A percentile compares a stretch with the other conserved stretches of the same genome.
Evolutionary conservation across 2,888 invertebrate genomes (phyloP).

Genomic region (Miltochrista miniata): DNA sequence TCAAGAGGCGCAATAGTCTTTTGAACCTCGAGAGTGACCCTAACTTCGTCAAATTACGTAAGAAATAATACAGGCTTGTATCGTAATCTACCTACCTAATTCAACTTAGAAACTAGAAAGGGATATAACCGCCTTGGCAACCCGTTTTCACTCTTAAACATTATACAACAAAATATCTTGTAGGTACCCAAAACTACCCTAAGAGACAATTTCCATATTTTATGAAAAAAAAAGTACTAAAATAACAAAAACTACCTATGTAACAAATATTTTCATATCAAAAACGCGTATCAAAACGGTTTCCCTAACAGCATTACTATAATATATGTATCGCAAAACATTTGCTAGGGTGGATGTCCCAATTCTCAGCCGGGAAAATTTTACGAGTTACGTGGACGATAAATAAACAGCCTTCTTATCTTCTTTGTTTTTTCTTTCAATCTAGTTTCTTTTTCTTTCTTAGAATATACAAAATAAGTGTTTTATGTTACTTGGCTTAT

Average conservation of each 20-base stretch:
- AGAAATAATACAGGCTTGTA: too few species aligned
- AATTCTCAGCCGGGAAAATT: conserved; percentile 25
- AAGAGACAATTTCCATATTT: too few species aligned
- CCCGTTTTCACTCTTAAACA: too few species aligned
- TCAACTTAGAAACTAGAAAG: too few species aligned
- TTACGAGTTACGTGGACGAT: conserved; percentile 27
- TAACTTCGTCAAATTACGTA: too few species aligned
- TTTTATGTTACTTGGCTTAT: conserved; percentile 1
- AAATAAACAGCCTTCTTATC: conserved; percentile 26
- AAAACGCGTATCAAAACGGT: conserved; percentile 1
- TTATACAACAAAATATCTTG: too few species aligned
- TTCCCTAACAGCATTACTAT: conserved; percentile 2
- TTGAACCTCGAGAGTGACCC: too few species aligned
- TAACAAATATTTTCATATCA: neutral
- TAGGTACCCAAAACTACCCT: neutral
- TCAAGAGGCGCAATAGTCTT: too few species aligned
- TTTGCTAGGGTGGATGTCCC: conserved; percentile 20
- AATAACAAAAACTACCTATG: neutral
- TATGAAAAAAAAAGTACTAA: neutral
- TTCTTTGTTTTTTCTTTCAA: conserved; percentile 18
- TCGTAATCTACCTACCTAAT: too few species aligned
- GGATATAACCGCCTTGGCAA: too few species aligned
- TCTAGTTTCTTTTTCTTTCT: conserved; percentile 21
- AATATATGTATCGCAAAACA: conserved; percentile 15
- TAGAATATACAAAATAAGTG: conserved; percentile 11